These are phyloP conservation scores for Tarsius wallacei DNA, from an alignment of 2,797 vertebrate genomes.

Conservation along the genomic window DNA sequence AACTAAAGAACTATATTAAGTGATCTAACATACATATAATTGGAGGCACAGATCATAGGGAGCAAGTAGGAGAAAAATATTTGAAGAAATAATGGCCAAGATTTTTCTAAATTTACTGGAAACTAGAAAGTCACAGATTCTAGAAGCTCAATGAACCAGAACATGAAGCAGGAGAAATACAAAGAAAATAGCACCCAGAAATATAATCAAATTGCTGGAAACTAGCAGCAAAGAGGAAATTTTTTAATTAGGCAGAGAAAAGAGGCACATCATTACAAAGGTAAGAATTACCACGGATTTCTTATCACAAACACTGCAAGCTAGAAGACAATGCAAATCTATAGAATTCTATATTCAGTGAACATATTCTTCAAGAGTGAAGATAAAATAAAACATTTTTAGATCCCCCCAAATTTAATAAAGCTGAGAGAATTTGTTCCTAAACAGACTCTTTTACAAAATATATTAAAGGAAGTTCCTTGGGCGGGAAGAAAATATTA, in stretches of 20 bases:
- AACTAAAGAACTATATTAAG: background rate
- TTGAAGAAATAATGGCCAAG: background rate
- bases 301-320: conserved; percentile 3
- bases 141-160: conserved; percentile 28
- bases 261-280: background rate
- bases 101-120: conserved; percentile 12
- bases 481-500: background rate
- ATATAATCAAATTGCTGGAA: conserved; percentile 17
- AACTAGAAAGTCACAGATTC: background rate
- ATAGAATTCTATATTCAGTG: conserved; percentile 21
- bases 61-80: background rate
- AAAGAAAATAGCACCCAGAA: conserved; percentile 1
- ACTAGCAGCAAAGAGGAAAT: background rate
- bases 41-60: background rate
- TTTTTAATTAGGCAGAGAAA: conserved; percentile 20
- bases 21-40: background rate
- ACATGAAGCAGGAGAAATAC: background rate
- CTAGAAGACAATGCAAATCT: background rate
- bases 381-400: conserved; percentile 46
- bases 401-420: background rate
- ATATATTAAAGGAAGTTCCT: background rate
- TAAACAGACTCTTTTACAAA: background rate
- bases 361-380: conserved; percentile 12
- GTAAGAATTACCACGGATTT: conserved; percentile 36
- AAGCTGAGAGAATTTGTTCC: background rate